phyloP scores from a whole-genome alignment of 2,113 vertebrate genomes.

The Sebastes schlegelii region DNA sequence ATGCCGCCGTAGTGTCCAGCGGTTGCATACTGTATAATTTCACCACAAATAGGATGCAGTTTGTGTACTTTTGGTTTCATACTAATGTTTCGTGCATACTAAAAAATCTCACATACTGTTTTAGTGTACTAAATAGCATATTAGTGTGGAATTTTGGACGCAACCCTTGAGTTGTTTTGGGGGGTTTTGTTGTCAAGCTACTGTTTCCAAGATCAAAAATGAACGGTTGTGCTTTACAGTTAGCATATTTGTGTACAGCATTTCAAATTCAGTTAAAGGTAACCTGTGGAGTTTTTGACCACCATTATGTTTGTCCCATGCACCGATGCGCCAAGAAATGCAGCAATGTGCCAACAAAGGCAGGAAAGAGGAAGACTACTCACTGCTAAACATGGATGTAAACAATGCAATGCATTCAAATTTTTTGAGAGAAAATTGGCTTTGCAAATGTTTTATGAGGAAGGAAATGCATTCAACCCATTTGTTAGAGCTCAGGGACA shows the following conservation, averaged over 20 bases:
- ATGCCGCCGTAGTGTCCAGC: too few relatives aligned
- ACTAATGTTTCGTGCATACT: too few relatives aligned
- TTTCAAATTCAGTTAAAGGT: background rate
- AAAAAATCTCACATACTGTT: too few relatives aligned
- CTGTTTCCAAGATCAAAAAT: background rate
- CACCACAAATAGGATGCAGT: too few relatives aligned
- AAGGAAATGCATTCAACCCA: background rate
- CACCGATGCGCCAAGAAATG: background rate
- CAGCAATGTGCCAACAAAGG: background rate
- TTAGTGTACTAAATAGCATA: too few relatives aligned
- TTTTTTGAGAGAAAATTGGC: background rate
- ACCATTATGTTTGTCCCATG: background rate
- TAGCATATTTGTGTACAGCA: background rate
- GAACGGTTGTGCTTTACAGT: background rate
- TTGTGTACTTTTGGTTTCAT: too few relatives aligned
- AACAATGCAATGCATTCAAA: background rate
- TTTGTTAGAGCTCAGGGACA: background rate
- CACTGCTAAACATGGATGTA: background rate
- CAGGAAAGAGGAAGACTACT: background rate
- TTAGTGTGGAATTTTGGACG: too few relatives aligned
- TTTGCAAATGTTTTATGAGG: background rate
- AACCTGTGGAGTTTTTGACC: background rate
- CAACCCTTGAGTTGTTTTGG: background rate
- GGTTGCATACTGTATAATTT: too few relatives aligned
- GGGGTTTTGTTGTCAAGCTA: background rate